phyloP scores from a whole-genome alignment of 2,113 vertebrate species.

The Leucosticte australis region DNA sequence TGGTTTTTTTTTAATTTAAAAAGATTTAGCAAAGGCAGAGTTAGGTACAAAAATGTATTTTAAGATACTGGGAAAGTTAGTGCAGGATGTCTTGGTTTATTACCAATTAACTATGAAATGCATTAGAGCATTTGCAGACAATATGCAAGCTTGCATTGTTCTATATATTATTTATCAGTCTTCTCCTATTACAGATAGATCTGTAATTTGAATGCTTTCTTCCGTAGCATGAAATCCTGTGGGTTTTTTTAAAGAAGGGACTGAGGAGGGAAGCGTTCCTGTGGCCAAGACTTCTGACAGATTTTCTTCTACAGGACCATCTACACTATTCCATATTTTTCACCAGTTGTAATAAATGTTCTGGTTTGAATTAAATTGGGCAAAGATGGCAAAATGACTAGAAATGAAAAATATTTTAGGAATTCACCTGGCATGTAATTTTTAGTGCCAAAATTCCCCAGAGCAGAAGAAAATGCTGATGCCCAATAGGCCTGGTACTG shows the following conservation, averaged over 20 bases:
- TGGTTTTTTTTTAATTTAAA: neutral
- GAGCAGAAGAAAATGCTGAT: neutral
- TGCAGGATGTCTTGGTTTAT: neutral
- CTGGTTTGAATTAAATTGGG: neutral
- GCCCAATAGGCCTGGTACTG: accelerated
- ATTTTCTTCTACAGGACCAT: neutral
- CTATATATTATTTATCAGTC: conserved; percentile 59
- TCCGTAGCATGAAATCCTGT: neutral
- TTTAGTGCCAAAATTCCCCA: neutral
- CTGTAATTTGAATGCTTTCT: conserved; percentile 22
- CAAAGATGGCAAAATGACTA: neutral
- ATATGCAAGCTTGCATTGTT: conserved; percentile 32
- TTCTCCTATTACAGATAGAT: conserved; percentile 49
- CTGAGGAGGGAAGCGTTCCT: neutral
- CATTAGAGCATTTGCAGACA: conserved; percentile 40
- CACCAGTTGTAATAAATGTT: neutral
- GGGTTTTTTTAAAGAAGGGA: neutral
- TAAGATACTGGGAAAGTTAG: neutral
- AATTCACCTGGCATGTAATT: neutral
- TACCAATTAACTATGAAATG: conserved; percentile 6
- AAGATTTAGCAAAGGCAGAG: neutral
- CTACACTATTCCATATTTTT: neutral
- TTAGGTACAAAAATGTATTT: neutral
- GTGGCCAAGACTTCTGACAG: neutral
- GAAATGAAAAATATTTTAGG: neutral